phyloP scores from a whole-genome alignment of 2,888 invertebrate species.

The Monopis laevigella region DNA sequence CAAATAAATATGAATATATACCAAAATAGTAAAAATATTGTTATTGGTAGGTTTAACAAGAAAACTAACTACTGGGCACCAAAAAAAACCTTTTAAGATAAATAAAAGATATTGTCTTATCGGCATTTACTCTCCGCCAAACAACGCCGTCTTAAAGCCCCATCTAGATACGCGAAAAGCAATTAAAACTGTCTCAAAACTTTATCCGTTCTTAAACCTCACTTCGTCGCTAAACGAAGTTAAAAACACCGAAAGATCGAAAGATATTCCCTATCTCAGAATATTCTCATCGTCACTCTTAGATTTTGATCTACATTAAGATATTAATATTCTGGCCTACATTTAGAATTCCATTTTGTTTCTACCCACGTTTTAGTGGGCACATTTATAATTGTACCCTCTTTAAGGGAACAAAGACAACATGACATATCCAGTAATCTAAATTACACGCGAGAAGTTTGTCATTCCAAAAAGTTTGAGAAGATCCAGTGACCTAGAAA shows the following conservation, averaged over 20 bases:
- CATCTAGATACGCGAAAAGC: constrained; percentile 30
- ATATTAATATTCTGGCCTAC: too few species aligned
- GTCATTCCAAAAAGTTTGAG: constrained; percentile 27
- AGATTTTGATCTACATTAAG: too few species aligned
- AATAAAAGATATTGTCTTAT: constrained; percentile 6
- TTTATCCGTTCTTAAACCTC: constrained; percentile 25
- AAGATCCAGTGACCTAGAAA: constrained; percentile 39
- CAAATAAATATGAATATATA: too few species aligned
- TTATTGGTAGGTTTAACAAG: too few species aligned
- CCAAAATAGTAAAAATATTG: too few species aligned
- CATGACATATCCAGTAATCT: constrained; percentile 20
- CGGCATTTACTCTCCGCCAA: constrained; percentile 1
- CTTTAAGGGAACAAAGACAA: background rate
- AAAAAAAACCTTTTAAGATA: too few species aligned
- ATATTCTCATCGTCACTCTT: too few species aligned
- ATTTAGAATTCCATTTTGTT: too few species aligned
- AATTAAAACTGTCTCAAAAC: constrained; percentile 39
- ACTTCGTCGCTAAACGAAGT: constrained; percentile 19
- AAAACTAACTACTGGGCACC: too few species aligned
- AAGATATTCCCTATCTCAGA: too few species aligned
- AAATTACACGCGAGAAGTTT: constrained; percentile 36
- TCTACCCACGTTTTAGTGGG: too few species aligned
- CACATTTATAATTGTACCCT: too few species aligned
- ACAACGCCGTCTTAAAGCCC: constrained; percentile 12
- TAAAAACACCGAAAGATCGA: constrained; percentile 11